Conservation (phyloP, 1,140 invertebrate species). For the Cydia splendana region DNA sequence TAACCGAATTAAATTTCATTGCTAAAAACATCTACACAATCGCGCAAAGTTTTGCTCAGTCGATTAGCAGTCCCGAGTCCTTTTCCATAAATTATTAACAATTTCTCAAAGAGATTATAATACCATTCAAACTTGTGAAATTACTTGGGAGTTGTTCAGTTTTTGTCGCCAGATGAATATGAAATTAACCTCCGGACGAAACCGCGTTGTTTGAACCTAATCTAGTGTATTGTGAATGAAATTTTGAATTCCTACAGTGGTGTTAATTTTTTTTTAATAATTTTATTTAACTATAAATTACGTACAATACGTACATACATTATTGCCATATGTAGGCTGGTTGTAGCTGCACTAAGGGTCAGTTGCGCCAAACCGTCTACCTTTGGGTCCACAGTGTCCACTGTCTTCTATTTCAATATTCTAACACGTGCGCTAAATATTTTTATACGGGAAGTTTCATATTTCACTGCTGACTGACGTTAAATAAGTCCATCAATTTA, state of each 20-base stretch:
- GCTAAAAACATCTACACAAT: constrained; percentile 31
- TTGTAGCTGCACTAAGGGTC: no score
- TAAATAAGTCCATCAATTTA: no score
- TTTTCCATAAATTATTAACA: constrained; percentile 29
- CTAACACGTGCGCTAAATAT: no score
- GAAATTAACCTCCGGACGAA: constrained; percentile 12
- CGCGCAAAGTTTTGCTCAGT: constrained; percentile 2
- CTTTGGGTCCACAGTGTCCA: no score
- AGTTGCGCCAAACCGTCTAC: no score
- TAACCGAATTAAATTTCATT: constrained; percentile 26
- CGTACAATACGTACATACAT: background rate
- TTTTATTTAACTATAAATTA: background rate
- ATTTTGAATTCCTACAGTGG: background rate
- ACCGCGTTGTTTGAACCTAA: background rate
- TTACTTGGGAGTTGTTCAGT: constrained; percentile 27
- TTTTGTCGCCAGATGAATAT: constrained; percentile 29
- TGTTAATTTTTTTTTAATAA: background rate
- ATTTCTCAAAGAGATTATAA: constrained; percentile 32
- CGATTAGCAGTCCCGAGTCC: constrained; percentile 19
- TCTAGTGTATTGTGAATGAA: background rate
- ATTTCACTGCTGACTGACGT: no score
- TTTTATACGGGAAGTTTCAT: no score
- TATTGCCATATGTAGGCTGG: no score
- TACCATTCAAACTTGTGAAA: constrained; percentile 31
- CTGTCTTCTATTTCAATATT: no score